Conservation (phyloP, 2,113 vertebrate species). For the Callaeas wilsoni region DNA sequence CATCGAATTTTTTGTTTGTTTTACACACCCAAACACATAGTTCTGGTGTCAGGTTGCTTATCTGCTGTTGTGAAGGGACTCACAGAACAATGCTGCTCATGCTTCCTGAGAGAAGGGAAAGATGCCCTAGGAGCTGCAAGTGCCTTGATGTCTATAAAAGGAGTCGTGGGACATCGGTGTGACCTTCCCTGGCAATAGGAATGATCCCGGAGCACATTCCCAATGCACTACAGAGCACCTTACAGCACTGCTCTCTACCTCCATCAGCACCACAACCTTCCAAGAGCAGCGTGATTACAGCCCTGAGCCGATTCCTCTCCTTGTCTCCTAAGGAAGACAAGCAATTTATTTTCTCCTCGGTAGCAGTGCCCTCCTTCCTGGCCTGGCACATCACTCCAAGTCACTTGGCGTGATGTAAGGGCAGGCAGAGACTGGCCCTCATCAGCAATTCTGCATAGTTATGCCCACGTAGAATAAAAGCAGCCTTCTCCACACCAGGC, state of each 20-base stretch:
- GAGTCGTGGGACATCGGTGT: accelerated
- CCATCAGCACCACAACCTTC: not conserved
- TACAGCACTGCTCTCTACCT: not conserved
- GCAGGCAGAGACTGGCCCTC: not conserved
- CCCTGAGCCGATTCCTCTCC: not conserved
- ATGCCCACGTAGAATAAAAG: not conserved
- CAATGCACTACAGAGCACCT: not conserved
- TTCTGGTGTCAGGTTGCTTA: not conserved
- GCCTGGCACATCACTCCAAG: not conserved
- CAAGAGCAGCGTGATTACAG: not conserved
- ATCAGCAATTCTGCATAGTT: not conserved
- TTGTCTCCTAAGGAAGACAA: not conserved
- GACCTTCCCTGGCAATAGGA: not conserved
- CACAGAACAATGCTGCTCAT: not conserved
- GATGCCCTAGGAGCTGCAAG: not conserved
- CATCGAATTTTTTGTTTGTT: not conserved
- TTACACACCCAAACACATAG: not conserved
- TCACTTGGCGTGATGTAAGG: not conserved
- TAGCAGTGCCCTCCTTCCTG: not conserved
- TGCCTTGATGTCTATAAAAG: not conserved
- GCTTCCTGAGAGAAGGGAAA: not conserved
- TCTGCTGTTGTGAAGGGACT: not conserved
- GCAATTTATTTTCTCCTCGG: not conserved
- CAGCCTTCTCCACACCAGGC: not conserved
- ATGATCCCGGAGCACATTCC: not conserved